Percentiles rank a stretch among this genome's conserved stretches.
Conservation (phyloP, 2,797 vertebrate species). For the Coreius guichenoti region DNA sequence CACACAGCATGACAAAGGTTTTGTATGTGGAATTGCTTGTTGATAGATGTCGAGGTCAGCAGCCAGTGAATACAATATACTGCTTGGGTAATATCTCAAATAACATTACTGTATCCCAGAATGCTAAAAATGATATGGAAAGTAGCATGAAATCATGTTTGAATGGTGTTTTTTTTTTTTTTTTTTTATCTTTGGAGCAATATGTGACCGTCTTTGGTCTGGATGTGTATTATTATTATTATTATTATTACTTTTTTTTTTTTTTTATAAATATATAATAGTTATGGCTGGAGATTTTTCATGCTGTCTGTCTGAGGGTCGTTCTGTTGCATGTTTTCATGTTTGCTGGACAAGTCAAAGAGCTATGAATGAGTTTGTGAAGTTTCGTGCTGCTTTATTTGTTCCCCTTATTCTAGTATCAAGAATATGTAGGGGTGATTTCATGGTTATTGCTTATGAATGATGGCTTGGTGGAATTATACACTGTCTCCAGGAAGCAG, state of each 20-base stretch:
- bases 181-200: constrained; percentile 10
- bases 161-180: constrained; percentile 11
- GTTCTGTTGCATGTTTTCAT: constrained; percentile 42
- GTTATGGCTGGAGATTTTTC: constrained; percentile 29
- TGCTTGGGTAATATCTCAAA: constrained; percentile 1
- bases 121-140: constrained; percentile 13
- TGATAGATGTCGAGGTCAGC: not conserved
- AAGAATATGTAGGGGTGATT: not conserved
- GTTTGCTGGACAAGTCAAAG: constrained; percentile 21
- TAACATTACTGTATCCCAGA: constrained; percentile 23
- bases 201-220: constrained; percentile 12
- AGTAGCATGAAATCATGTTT: constrained; percentile 31
- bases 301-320: constrained; percentile 5
- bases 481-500: constrained; percentile 34
- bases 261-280: constrained; percentile 23
- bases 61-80: constrained; percentile 21
- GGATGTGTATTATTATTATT: constrained; percentile 25
- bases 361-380: constrained; percentile 38
- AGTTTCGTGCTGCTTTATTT: constrained; percentile 23
- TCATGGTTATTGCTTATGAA: constrained; percentile 29
- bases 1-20: not conserved
- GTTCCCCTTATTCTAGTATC: constrained; percentile 13
- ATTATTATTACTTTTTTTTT: not conserved
- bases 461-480: constrained; percentile 25
- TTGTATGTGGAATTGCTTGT: constrained; percentile 19